Base-by-base conservation (phyloP, 2,888 invertebrate species). In the Ephialtes manifestator region DNA sequence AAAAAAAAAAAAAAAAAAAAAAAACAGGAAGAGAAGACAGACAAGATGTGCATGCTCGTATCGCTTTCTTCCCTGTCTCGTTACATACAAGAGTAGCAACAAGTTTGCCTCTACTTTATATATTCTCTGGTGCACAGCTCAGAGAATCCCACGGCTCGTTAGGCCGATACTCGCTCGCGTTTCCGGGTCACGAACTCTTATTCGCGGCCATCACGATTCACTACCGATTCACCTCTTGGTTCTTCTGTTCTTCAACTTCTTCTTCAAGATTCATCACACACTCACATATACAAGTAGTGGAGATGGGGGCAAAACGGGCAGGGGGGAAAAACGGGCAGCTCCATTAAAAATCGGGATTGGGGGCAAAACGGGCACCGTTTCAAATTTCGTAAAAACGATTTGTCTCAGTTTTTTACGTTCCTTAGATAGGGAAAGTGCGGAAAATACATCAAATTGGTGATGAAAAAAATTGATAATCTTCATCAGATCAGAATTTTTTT, bases 131-230 rank as follows among this genome's bases (percentile, higher is more conserved):
- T 24, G 28, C 35, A 46, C 28, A 28, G 10, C 15, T 13, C 13
- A 65, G 55, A 65, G 31, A 72, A 53, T 72, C 72, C 72, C 80
- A 55, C 72, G 70, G 72, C 72, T 79, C 71, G 71, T 79, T 79
- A 79, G 72, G 53, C 65, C 80, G 72, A 72, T 72, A 72, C 65
- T 65, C 65, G 72, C 80, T 80, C 72, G 72, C 43, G 80, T 80
- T 80, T 80, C 80, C 80, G 80, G 72, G 80, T 80, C 80, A 80
- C 72, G 80, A 80, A 80, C 72, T 80, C 76, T 76, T 35, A 51
- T 80, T 80, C 72, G 65, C 65, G 72, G 63, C 65, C 72, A 43
- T 53, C 80, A 80, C 80, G 72, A 80, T 18, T 80, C 39, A 31
- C 55, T 65, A 28, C 53, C 13, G 55, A 39, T 72, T 65, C 43